These are phyloP conservation scores for Phalacrocorax pelagicus DNA, from an alignment of 2,113 vertebrate genomes.

Conservation along the genomic window DNA sequence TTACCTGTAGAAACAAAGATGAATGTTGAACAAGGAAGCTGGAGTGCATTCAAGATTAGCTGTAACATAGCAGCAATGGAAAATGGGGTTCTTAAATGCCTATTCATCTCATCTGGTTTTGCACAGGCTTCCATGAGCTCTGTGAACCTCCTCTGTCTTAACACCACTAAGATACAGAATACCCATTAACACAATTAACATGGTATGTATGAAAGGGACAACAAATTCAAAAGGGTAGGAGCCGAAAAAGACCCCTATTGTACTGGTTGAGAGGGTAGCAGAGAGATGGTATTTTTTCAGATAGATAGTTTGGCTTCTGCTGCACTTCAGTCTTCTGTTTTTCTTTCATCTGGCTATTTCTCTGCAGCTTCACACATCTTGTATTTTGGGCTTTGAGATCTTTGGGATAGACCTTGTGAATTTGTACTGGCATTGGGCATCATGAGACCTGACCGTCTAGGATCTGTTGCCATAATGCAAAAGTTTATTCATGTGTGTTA, in stretches of 20 bases:
- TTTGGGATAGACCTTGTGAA: background rate
- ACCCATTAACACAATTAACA: background rate
- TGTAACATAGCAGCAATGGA: background rate
- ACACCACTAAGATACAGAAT: background rate
- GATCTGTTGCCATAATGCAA: background rate
- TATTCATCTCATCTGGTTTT: background rate
- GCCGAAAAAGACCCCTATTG: background rate
- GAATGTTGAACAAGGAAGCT: background rate
- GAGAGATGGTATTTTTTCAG: background rate
- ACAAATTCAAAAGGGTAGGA: background rate
- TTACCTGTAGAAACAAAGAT: background rate
- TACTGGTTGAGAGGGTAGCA: background rate
- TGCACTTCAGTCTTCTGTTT: background rate
- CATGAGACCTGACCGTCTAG: background rate
- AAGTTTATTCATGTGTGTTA: background rate
- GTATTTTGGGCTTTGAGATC: background rate
- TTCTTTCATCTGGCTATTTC: background rate
- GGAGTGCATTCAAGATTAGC: background rate
- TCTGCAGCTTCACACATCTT: background rate
- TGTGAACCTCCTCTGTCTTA: background rate
- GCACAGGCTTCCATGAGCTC: background rate
- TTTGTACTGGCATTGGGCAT: background rate
- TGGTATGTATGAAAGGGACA: fast-evolving
- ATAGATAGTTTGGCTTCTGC: background rate
- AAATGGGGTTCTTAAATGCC: background rate